phyloP scores from a whole-genome alignment of 2,797 vertebrate genomes.

The Eptatretus atami region DNA sequence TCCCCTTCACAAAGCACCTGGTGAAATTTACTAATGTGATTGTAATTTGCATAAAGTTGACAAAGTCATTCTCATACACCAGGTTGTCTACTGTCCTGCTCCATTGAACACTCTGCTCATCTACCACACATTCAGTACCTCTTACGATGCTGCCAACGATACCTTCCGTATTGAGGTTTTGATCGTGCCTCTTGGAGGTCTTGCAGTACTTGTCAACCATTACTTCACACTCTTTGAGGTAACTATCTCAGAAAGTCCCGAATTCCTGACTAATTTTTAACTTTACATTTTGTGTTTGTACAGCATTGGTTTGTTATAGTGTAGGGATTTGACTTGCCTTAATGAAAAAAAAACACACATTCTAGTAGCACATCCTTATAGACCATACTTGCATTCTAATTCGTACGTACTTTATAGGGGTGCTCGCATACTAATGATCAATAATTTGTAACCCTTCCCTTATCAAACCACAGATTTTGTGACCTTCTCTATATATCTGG shows the following conservation, averaged over 20 bases:
- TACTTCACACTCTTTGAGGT: slow-evolving; percentile 89
- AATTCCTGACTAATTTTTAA: no score
- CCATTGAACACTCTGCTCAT: slow-evolving; percentile 65
- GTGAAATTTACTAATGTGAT: no score
- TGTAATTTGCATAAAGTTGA: no score
- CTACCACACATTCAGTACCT: slow-evolving; percentile 83
- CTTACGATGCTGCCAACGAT: slow-evolving; percentile 80
- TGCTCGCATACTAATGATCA: no score
- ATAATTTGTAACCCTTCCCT: no score
- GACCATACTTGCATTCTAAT: no score
- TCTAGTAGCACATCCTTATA: no score
- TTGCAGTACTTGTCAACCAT: slow-evolving; percentile 73
- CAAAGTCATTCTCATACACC: not conserved
- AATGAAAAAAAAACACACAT: no score
- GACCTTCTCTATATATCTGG: slow-evolving; percentile 91
- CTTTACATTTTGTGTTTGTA: slow-evolving; percentile 10
- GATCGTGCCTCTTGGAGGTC: slow-evolving; percentile 60
- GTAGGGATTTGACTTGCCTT: no score
- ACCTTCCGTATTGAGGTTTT: slow-evolving; percentile 83
- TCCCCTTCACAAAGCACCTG: no score
- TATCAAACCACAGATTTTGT: slow-evolving; percentile 32
- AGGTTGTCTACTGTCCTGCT: slow-evolving; percentile 75
- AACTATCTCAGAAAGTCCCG: not conserved
- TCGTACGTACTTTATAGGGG: no score
- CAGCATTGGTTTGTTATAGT: not conserved